Evolutionary conservation across 1,140 invertebrate genomes (phyloP).

Genomic region (Eriosoma lanigerum): DNA sequence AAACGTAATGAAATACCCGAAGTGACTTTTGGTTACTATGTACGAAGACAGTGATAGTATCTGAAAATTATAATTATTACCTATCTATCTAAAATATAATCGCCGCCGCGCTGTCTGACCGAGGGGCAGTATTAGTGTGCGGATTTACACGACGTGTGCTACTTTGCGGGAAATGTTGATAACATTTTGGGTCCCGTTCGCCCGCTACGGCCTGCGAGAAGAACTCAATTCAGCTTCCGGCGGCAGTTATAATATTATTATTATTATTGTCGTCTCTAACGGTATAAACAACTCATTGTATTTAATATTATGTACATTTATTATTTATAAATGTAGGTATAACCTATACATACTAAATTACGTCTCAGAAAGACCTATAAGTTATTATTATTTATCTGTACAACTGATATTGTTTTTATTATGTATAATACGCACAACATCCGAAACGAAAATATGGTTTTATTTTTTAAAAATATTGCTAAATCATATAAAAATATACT

Average conservation of each 20-base stretch:
- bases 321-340: too few relatives aligned
- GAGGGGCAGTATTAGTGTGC: not conserved
- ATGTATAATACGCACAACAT: too few relatives aligned
- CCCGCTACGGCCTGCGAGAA: not conserved
- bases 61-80: too few relatives aligned
- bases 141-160: slow-evolving; percentile 22
- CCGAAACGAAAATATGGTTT: too few relatives aligned
- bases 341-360: too few relatives aligned
- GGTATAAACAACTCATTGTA: slow-evolving; percentile 49
- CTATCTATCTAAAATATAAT: not conserved
- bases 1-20: too few relatives aligned
- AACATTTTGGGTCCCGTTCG: slow-evolving; percentile 41
- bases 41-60: not conserved
- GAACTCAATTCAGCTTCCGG: slow-evolving; percentile 26
- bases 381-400: too few relatives aligned
- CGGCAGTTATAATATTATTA: slow-evolving; percentile 4
- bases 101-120: not conserved
- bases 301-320: too few relatives aligned
- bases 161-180: slow-evolving; percentile 27
- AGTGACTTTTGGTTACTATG: not conserved
- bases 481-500: too few relatives aligned
- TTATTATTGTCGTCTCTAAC: slow-evolving; percentile 7
- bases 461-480: too few relatives aligned
- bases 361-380: too few relatives aligned
- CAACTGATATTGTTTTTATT: too few relatives aligned